Conservation (phyloP, 2,888 invertebrate genomes). For the Troilus luridus region DNA sequence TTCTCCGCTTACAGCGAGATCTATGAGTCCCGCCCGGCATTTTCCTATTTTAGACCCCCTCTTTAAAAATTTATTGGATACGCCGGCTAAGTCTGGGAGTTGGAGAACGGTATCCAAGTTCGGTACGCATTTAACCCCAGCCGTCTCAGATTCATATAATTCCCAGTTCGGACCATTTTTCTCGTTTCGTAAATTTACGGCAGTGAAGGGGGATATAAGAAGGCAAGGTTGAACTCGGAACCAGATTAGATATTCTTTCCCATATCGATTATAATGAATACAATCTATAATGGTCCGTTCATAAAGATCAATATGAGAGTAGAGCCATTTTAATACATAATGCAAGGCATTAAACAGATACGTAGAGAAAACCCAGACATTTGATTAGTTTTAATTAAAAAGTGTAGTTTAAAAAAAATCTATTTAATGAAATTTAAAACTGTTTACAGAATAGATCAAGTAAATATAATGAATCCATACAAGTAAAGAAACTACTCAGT, state of each 20-base stretch:
- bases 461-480: too few species aligned
- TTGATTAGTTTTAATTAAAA: too few species aligned
- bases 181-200: neutral
- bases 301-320: too few species aligned
- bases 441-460: too few species aligned
- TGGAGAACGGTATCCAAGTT: neutral
- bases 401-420: too few species aligned
- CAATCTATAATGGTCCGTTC: neutral
- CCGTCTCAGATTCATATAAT: neutral
- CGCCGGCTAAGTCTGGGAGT: neutral
- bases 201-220: neutral
- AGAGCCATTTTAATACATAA: too few species aligned
- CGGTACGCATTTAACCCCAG: neutral
- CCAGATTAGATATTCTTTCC: neutral
- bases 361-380: too few species aligned
- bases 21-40: conserved; percentile 28
- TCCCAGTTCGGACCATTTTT: neutral
- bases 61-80: conserved; percentile 37
- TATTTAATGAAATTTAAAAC: too few species aligned
- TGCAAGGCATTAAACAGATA: too few species aligned
- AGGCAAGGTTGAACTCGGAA: neutral
- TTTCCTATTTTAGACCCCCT: conserved; percentile 47
- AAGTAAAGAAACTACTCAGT: too few species aligned
- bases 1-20: conserved; percentile 26
- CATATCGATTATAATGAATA: neutral